Base-by-base conservation (phyloP, 2,888 invertebrate genomes). In the Marasmarcha lunaedactyla region DNA sequence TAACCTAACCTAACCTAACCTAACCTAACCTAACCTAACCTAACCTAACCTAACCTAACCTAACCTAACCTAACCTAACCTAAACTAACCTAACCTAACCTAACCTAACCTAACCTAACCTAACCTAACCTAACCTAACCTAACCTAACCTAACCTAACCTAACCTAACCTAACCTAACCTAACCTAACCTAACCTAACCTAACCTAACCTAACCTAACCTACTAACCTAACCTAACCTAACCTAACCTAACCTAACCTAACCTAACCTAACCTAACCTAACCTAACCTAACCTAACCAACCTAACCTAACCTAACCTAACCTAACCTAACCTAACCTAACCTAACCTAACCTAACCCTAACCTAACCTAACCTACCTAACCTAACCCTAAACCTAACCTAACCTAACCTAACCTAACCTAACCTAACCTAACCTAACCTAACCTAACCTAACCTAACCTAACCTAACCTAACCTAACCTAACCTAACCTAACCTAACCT, bases 141-240 rank as follows among this genome's bases (percentile, higher is more conserved):
- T 42, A 46, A 46, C 43, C 44, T 45, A 44, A 42, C 46, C 41
- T 43, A 46, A 44, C 42, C 42, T 41, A 30, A 30, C 30, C 30
- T 30, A 30, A 30, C 30, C 30, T 30, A 30, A 30, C 30, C 42
- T 45, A 40, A 43, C 45, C 45, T 45, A 45, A 45, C 45, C 44
- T 42, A 42, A 42, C 42, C 43, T 46, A 43, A 43, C 46, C 46
- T 43, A 46, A 46, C 43, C 43, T 46, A 43, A 43, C 47, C 45
- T 42, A 45, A 43, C 42, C 44, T 44, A 44, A 44, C 43, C 43
- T 43, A 43, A 43, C 44, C 44, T 44, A 44, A 44, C 44, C 44
- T 44, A 44, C 45, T 45, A 45, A 46, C 46, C 46, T 46, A 46
- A 46, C 46, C 46, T 43, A 46, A 46, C 46, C 46, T 46, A 46